Evolutionary conservation across 2,888 invertebrate species (phyloP), one percentile per base, ranked within the genome.

Genomic region (Cylindroiulus punctatus): DNA sequence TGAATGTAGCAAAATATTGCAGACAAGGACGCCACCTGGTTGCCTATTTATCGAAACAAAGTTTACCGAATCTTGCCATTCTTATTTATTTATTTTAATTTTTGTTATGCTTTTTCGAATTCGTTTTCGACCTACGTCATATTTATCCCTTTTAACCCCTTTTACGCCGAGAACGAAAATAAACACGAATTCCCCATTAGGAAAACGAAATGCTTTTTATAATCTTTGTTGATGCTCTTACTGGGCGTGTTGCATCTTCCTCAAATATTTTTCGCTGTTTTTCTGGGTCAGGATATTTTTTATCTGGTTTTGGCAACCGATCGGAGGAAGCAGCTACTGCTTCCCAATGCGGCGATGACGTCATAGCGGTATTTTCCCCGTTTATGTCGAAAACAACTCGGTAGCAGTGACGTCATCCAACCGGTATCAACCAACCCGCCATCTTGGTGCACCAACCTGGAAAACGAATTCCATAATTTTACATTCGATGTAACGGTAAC

Each of bases 61-160:
- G n/a, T 57, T 57, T 57, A 10, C 47, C 7, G 22, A 57, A 57
- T 57, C 26, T 14, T n/a, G 12, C 19, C n/a, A 3, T 19, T 65
- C 26, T 65, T 26, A 57, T 19, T 47, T 17, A 19, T 26, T 65
- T 26, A 0, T 65, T 26, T 65, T n/a, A n/a, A n/a, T n/a, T n/a
- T n/a, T n/a, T n/a, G n/a, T n/a, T n/a, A n/a, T n/a, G n/a, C n/a
- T n/a, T n/a, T n/a, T n/a, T 52, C 26, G 12, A 22, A 26, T 8
- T 65, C 7, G 0, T 12, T 26, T 10, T 26, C 65, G 10, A 65
- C 7, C 26, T 65, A 10, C 65, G 26, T 65, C 65, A 65, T 65
- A 65, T 65, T 65, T 65, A 65, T 65, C 65, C 65, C 22, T 65
- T 65, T 65, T 65, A 65, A 65, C 65, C 65, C 65, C 65, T 65